phyloP scores from a whole-genome alignment of 1,140 invertebrate genomes.

The Cephus cinctus region DNA sequence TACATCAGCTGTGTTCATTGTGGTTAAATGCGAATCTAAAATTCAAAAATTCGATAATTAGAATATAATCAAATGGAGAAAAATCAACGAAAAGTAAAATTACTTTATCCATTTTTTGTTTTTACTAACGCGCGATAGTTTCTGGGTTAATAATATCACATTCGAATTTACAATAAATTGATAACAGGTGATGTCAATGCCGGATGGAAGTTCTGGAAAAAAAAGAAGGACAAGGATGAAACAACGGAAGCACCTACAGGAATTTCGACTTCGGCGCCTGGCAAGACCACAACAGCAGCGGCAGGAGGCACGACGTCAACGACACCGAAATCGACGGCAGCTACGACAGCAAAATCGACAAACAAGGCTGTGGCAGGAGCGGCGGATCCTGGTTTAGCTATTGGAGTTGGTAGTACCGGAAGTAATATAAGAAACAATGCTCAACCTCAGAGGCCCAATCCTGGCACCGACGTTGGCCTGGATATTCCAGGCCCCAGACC shows the following conservation, averaged over 20 bases:
- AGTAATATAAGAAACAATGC: constrained; percentile 29
- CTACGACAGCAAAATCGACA: constrained; percentile 1
- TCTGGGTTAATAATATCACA: too few species aligned
- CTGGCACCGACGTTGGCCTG: constrained; percentile 45
- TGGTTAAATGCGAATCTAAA: too few species aligned
- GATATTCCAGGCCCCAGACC: constrained; percentile 30
- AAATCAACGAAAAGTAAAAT: too few species aligned
- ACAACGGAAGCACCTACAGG: constrained; percentile 6
- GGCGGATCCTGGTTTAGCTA: constrained; percentile 29
- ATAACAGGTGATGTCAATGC: constrained; percentile 34
- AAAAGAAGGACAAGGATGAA: constrained; percentile 30
- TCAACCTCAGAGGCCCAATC: constrained; percentile 31
- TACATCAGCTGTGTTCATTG: too few species aligned
- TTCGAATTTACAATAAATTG: too few species aligned
- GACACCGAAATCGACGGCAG: constrained; percentile 9
- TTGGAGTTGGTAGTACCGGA: constrained; percentile 29
- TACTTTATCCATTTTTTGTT: too few species aligned
- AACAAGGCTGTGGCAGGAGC: constrained; percentile 25
- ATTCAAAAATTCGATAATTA: too few species aligned
- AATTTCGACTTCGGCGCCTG: constrained; percentile 12
- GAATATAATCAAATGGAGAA: too few species aligned
- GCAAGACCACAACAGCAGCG: constrained; percentile 32
- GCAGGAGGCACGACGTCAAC: constrained; percentile 20
- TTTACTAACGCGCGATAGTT: too few species aligned
- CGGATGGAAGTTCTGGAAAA: constrained; percentile 47